These are phyloP conservation scores for Gnathonemus echidnorhynchus DNA, from an alignment of 2,113 vertebrate species.

Conservation along the genomic window DNA sequence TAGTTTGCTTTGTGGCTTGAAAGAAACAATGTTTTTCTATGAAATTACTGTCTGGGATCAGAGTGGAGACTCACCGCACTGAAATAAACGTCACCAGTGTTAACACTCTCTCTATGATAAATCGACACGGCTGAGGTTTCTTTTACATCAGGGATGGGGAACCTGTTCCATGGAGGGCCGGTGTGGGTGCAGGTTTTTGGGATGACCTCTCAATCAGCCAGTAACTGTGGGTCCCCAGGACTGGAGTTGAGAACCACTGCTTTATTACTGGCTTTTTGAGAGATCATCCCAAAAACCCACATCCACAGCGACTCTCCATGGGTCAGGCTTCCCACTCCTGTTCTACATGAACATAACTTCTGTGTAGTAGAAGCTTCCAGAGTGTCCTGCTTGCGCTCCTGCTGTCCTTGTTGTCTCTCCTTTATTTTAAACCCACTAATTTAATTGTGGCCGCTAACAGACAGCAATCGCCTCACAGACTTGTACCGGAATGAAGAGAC, in stretches of 20 bases:
- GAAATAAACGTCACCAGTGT: background rate
- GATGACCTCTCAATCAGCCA: no score
- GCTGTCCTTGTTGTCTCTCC: background rate
- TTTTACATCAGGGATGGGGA: background rate
- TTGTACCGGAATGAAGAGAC: slow-evolving; percentile 86
- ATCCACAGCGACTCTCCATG: no score
- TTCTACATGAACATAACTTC: background rate
- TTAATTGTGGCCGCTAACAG: slow-evolving; percentile 88
- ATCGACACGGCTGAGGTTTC: background rate
- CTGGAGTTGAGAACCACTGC: no score
- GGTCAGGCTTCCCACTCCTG: no score
- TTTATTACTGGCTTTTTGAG: no score
- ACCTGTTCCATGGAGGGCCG: no score
- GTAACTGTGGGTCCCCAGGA: no score
- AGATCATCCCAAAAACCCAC: no score
- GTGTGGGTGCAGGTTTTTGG: no score
- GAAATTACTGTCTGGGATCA: background rate
- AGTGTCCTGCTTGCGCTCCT: background rate
- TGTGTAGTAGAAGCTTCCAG: background rate
- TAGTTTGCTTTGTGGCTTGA: background rate
- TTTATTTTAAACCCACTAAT: slow-evolving; percentile 63
- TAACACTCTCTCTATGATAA: background rate
- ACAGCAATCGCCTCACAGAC: slow-evolving; percentile 92
- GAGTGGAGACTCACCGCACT: background rate
- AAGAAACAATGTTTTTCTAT: background rate